Percentiles rank a stretch among this genome's conserved stretches.
These are phyloP conservation scores for Oopsacas minuta DNA, from an alignment of 37 sponge, comb jelly and placozoan species.

Conservation along the genomic window DNA sequence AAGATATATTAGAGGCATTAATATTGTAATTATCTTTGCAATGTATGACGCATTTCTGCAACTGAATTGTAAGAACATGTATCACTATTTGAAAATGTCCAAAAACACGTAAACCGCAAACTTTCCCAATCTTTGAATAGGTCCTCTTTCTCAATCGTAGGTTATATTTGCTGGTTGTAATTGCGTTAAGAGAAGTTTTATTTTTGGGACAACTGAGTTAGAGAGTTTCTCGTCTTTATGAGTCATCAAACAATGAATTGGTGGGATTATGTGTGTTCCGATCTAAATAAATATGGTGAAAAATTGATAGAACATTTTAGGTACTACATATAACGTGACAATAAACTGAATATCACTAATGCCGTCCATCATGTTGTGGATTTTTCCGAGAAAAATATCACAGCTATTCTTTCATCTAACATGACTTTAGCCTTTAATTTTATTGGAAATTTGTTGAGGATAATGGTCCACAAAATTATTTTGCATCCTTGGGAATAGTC, in stretches of 20 bases:
- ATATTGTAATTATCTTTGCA: too few relatives aligned
- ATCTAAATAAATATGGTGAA: not conserved
- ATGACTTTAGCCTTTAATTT: not conserved
- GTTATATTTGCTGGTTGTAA: not conserved
- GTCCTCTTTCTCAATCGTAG: not conserved
- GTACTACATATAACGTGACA: constrained; percentile 10
- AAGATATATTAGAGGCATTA: too few relatives aligned
- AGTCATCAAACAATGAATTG: not conserved
- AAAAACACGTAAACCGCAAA: too few relatives aligned
- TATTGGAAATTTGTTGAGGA: not conserved
- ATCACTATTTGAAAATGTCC: too few relatives aligned
- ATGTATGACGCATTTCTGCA: too few relatives aligned
- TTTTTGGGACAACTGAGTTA: not conserved
- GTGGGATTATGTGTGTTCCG: not conserved
- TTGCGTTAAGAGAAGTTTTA: not conserved
- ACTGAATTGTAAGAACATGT: too few relatives aligned
- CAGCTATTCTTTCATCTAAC: constrained; percentile 15
- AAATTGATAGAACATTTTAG: not conserved
- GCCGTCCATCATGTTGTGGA: not conserved
- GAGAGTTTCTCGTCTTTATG: not conserved
- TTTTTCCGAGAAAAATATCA: constrained; percentile 9
- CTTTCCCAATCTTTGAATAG: too few relatives aligned
- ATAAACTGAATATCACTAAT: not conserved
- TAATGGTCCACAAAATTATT: not conserved
- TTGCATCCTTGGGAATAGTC: constrained; percentile 11